A percentile compares a stretch with the other conserved stretches of the same genome.
phyloP scores from a whole-genome alignment of 2,797 vertebrate species.

The Hafferia zeledoni region DNA sequence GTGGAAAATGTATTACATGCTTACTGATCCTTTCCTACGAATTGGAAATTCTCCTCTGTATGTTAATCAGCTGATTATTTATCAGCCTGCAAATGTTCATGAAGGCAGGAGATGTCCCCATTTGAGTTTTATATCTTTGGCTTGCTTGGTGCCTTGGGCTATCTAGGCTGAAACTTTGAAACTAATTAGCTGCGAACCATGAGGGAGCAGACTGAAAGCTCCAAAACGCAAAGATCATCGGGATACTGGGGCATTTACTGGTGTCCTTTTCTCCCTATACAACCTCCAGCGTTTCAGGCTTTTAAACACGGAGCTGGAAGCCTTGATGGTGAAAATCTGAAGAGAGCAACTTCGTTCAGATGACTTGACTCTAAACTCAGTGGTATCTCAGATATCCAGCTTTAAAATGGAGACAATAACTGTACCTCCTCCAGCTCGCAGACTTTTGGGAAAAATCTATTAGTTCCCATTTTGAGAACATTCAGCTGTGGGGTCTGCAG shows the following conservation, averaged over 20 bases:
- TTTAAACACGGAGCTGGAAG: neutral
- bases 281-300: neutral
- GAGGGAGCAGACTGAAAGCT: neutral
- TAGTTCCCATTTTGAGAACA: neutral
- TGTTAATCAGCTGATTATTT: neutral
- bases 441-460: neutral
- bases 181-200: neutral
- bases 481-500: neutral
- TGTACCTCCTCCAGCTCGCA: neutral
- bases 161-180: neutral
- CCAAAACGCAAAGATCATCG: neutral
- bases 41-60: neutral
- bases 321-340: neutral
- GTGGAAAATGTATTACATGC: neutral
- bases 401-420: neutral
- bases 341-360: neutral
- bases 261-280: neutral
- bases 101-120: neutral
- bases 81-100: neutral
- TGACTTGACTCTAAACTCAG: neutral
- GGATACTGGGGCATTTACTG: rapidly evolving
- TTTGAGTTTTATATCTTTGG: neutral
- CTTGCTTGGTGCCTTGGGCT: neutral
- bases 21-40: neutral
- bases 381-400: neutral